phyloP scores from a whole-genome alignment of 2,797 vertebrate genomes.

The Sebastes vulpes region DNA sequence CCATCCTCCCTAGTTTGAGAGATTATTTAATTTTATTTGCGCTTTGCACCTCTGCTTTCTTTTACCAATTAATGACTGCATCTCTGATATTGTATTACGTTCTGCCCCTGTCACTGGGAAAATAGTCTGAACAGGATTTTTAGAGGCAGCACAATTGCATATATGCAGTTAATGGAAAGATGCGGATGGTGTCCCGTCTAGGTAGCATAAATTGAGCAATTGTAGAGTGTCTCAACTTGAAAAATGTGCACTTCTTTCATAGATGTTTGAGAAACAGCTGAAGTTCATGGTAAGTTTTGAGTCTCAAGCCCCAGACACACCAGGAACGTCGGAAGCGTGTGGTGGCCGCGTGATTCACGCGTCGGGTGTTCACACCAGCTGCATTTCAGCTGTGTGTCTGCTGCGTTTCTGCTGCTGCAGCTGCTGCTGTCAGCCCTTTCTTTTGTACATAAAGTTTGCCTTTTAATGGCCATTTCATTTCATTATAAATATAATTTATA shows the following conservation, averaged over 20 bases:
- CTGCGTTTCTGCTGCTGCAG: too few relatives aligned
- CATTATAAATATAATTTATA: too few relatives aligned
- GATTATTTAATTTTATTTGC: constrained; percentile 18
- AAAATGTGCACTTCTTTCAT: not conserved
- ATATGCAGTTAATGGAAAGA: not conserved
- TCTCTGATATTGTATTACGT: not conserved
- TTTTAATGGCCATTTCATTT: too few relatives aligned
- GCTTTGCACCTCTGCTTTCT: not conserved
- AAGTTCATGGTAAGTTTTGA: not conserved
- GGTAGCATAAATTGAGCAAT: not conserved
- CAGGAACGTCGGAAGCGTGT: too few relatives aligned
- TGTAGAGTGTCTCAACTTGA: not conserved
- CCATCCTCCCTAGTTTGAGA: constrained; percentile 8
- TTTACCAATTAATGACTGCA: constrained; percentile 20
- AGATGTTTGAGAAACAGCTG: not conserved
- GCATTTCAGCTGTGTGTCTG: too few relatives aligned
- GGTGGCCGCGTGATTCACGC: too few relatives aligned
- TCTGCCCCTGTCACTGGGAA: not conserved
- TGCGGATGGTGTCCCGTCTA: not conserved
- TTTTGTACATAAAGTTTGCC: too few relatives aligned
- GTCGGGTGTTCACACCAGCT: too few relatives aligned
- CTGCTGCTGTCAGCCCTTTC: too few relatives aligned
- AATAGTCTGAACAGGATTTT: not conserved
- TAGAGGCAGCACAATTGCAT: not conserved
- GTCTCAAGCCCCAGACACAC: too few relatives aligned